These are phyloP conservation scores for Diadema setosum DNA, from an alignment of 35 echinoderm and acorn worm genomes.

Conservation along the genomic window DNA sequence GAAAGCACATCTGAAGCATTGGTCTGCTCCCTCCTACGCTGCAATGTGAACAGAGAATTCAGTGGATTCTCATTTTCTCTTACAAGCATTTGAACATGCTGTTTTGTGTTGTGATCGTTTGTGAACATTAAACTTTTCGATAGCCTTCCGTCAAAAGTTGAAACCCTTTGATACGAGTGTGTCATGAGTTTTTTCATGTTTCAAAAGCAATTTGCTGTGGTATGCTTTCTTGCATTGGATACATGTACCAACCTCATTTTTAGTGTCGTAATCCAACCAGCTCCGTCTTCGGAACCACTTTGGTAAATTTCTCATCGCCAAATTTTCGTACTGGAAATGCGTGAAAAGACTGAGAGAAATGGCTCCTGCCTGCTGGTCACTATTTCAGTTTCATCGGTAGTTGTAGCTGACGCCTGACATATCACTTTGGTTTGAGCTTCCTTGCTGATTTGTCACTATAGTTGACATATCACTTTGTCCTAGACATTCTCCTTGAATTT, in stretches of 20 bases:
- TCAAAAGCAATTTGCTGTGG: not conserved
- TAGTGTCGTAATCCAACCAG: not conserved
- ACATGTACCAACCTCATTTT: not conserved
- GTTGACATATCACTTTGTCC: not conserved
- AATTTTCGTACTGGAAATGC: not conserved
- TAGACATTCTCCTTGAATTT: not conserved
- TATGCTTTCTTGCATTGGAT: not conserved
- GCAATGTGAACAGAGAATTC: not conserved
- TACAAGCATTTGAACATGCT: not conserved
- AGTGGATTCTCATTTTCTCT: not conserved
- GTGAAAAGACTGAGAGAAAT: not conserved
- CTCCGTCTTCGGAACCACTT: not conserved
- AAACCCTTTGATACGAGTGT: not conserved
- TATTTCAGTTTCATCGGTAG: no score
- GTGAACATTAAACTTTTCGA: not conserved
- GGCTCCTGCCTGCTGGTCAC: not conserved
- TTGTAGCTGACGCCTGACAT: no score
- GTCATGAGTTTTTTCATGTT: not conserved
- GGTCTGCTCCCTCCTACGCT: not conserved
- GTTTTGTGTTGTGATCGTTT: not conserved
- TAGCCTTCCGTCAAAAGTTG: not conserved
- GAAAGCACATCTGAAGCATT: not conserved
- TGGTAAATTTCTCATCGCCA: not conserved
- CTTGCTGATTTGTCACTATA: not conserved
- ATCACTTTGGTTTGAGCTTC: not conserved